Base-by-base conservation (phyloP, 1,140 invertebrate species). In the Druon quercuslanigerum region DNA sequence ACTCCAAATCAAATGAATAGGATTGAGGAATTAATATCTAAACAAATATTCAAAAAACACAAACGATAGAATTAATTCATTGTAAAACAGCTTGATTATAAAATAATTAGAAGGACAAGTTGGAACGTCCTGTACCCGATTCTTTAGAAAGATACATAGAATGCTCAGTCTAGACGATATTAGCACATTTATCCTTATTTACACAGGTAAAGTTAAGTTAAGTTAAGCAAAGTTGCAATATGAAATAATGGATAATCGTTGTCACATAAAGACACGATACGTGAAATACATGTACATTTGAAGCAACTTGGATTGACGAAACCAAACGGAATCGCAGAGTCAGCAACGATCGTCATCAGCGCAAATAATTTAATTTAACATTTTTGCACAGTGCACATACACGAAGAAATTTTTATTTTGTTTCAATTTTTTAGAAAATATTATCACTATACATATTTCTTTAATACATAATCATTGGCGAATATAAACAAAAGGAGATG, bases 91-190 rank as follows among this genome's bases (percentile, higher is more conserved):
- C 73, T 77, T 50, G 71, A 40, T 70, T 13, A 72, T 77, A 77
- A 79, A 33, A 74, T 51, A 20, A 60, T 19, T 20, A 56, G 17
- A 50, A 70, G 70, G 17, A 51, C 40, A 56, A 66, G 33, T 71
- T 76, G 46, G 60, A 52, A 72, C 73, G 72, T 66, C 71, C 78
- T 80, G 80, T 56, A 72, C 73, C 73, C 56, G 25, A 80, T 72
- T 20, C 50, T 50, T 77, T 70, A 77, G 78, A 74, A 51, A 73
- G 78, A 66, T 77, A 66, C 60, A 66, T n/a, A 50, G 57, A 75
- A 76, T 77, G 72, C 60, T 79, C 78, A 66, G 77, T 75, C 78
- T 82, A 82, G 51, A 76, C 70, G 71, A 76, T 81, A 71, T 46
- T 81, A 71, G 50, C 73, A 74, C 75, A 71, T 71, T 75, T 71